A percentile compares a stretch with the other conserved stretches of the same genome.
Evolutionary conservation across 2,113 vertebrate species (phyloP).

Genomic region (Platycercus adscitus): DNA sequence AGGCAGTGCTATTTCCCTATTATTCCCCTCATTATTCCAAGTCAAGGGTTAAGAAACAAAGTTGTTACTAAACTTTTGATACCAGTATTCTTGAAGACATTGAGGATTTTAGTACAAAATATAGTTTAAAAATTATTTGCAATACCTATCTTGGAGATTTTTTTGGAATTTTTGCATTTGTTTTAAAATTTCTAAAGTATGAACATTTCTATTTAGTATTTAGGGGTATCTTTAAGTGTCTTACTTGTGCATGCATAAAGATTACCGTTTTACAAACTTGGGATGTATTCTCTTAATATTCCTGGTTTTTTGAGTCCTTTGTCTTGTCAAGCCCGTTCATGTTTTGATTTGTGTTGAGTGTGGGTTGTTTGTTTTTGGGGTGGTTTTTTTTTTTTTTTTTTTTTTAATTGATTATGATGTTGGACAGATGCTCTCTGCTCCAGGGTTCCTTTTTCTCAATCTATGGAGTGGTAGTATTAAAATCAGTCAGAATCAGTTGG

Average conservation of each 20-base stretch:
- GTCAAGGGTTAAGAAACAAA: not conserved
- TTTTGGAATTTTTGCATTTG: not conserved
- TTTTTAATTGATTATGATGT: not conserved
- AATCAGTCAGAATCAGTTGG: not conserved
- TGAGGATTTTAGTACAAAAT: not conserved
- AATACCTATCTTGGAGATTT: rapidly evolving
- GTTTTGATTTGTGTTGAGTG: not conserved
- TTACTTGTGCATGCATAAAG: not conserved
- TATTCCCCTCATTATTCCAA: not conserved
- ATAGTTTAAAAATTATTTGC: not conserved
- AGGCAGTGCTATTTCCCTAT: not conserved
- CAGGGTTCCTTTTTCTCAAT: not conserved
- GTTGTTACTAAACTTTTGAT: not conserved
- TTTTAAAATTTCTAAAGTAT: not conserved
- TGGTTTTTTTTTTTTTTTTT: not conserved
- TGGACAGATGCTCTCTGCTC: not conserved
- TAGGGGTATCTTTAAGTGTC: not conserved
- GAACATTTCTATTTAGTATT: not conserved
- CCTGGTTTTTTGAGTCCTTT: not conserved
- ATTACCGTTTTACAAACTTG: not conserved
- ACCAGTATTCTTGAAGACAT: not conserved
- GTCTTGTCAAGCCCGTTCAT: not conserved
- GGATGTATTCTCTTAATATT: not conserved
- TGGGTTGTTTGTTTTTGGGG: not conserved
- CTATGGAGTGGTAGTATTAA: not conserved